Base-by-base conservation (phyloP, 1,140 invertebrate genomes). In the Battus philenor region DNA sequence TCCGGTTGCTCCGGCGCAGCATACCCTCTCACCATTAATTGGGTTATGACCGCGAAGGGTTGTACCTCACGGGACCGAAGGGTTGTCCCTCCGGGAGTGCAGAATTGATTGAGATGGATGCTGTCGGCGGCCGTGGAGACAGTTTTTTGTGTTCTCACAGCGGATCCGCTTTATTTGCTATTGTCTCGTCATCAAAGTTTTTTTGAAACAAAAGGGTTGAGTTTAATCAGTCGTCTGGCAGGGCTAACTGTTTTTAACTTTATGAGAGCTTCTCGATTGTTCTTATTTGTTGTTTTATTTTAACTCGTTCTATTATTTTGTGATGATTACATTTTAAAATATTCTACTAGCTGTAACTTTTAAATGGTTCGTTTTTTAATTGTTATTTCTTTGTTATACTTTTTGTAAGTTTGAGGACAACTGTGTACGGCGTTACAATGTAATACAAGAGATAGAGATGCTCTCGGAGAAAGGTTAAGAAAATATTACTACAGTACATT, bases 101-200 rank as follows among this genome's bases (percentile, higher is more conserved):
- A 15, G 36, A 13, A 39, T 39, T 39, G 36, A 39, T 39, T 39
- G 36, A 27, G 36, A 39, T 39, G 36, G 36, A 39, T 39, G 36
- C 26, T 39, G 36, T 39, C 36, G 26, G 26, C 36, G 18, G 36
- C 7, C n/a, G n/a, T n/a, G n/a, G n/a, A 8, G 17, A 20, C 34
- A 13, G n/a, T 39, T 26, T 39, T 39, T 39, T 39, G 17, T 36
- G 10, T 36, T 24, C 15, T 24, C 26, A 15, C 17, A 18, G 11
- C 20, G n/a, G 8, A 8, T 9, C n/a, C n/a, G n/a, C n/a, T n/a
- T n/a, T n/a, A n/a, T n/a, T n/a, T n/a, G n/a, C n/a, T n/a, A n/a
- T n/a, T 10, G 4, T n/a, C 24, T 27, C 24, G 1, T 24, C 5
- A 10, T 1, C 24, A 2, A 8, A 10, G 8, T 39, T 36, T 39